These are phyloP conservation scores for Arvicanthis niloticus DNA, from an alignment of 2,113 vertebrate genomes.

Conservation along the genomic window DNA sequence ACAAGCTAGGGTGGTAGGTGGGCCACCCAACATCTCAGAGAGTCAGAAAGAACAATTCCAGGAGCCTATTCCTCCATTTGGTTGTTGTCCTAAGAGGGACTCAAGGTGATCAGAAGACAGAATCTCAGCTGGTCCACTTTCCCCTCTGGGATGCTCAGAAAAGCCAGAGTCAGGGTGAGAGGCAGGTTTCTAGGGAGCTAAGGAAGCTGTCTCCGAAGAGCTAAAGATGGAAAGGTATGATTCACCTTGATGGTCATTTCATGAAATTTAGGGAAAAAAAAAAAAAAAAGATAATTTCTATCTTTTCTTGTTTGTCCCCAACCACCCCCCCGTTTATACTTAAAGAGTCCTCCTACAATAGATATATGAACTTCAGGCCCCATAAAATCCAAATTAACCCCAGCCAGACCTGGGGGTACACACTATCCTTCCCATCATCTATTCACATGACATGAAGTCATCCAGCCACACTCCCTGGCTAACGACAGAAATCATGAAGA, in stretches of 20 bases:
- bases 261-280: conserved; percentile 37
- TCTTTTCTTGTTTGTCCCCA: not conserved
- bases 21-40: not conserved
- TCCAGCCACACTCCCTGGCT: not conserved
- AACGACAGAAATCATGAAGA: not conserved
- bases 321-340: not conserved
- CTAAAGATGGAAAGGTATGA: not conserved
- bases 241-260: not conserved
- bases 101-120: not conserved
- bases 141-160: not conserved
- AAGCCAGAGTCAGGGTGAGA: not conserved
- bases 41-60: not conserved
- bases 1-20: not conserved
- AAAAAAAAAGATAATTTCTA: not conserved
- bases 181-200: not conserved
- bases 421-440: not conserved
- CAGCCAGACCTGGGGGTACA: not conserved
- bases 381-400: not conserved
- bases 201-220: not conserved
- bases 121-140: not conserved
- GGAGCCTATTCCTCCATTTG: not conserved
- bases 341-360: not conserved
- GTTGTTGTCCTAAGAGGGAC: not conserved
- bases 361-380: not conserved
- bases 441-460: not conserved